These are phyloP conservation scores for Temnothorax unifasciatus DNA, from an alignment of 2,888 invertebrate genomes.

Conservation along the genomic window DNA sequence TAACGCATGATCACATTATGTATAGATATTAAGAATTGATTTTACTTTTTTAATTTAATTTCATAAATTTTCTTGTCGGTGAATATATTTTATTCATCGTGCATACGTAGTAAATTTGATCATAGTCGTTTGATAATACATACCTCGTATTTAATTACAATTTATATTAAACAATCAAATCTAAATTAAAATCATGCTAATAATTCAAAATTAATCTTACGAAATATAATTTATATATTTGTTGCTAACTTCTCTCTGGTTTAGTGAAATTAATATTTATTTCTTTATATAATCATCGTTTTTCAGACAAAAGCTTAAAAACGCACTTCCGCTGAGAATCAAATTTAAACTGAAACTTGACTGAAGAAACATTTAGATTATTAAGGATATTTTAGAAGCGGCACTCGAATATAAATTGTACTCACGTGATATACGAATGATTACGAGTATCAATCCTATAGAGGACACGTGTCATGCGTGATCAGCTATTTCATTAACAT, in stretches of 20 bases:
- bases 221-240: too few relatives aligned
- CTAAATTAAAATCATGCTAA: too few relatives aligned
- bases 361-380: neutral
- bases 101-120: neutral
- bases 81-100: neutral
- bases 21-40: neutral
- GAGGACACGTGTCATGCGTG: conserved; percentile 44
- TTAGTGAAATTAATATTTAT: neutral
- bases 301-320: neutral
- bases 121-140: neutral
- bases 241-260: neutral
- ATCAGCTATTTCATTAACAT: conserved; percentile 72
- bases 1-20: neutral
- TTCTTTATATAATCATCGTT: neutral
- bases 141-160: conserved; percentile 3
- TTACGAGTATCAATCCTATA: conserved; percentile 23
- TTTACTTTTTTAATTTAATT: conserved; percentile 7
- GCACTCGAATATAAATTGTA: neutral
- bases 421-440: neutral
- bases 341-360: neutral
- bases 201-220: too few relatives aligned
- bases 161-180: neutral
- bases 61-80: conserved; percentile 16
- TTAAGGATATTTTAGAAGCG: conserved; percentile 2
- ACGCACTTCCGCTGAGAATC: neutral